phyloP scores from a whole-genome alignment of 1,140 invertebrate genomes.

The Trialeurodes vaporariorum region DNA sequence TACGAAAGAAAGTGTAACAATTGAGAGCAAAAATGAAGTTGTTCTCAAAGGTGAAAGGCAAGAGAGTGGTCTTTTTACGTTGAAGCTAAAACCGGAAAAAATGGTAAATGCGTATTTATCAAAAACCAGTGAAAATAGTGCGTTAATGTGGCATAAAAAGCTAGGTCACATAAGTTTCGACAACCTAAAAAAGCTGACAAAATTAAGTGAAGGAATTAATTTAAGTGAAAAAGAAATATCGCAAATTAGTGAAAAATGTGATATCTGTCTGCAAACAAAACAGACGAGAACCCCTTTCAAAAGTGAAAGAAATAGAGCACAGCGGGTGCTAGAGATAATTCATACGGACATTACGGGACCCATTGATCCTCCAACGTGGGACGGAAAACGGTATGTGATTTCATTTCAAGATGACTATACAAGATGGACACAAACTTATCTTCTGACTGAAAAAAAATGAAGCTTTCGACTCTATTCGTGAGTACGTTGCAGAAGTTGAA shows the following conservation, averaged over 20 bases:
- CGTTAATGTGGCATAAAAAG: neutral
- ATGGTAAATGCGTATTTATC: neutral
- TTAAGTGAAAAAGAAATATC: neutral
- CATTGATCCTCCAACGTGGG: slow-evolving; percentile 26
- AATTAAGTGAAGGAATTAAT: neutral
- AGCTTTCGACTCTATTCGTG: slow-evolving; percentile 29
- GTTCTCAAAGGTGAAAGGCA: neutral
- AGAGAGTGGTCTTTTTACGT: neutral
- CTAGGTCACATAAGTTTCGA: neutral
- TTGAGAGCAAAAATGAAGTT: neutral
- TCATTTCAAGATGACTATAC: slow-evolving; percentile 32
- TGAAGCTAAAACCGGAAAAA: neutral
- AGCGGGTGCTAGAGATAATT: slow-evolving; percentile 26
- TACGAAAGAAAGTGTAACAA: neutral
- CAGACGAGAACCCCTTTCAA: slow-evolving; percentile 20
- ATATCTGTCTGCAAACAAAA: slow-evolving; percentile 5
- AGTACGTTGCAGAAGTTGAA: slow-evolving; percentile 28
- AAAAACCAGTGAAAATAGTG: neutral
- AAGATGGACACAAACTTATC: slow-evolving; percentile 29
- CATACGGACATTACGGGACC: slow-evolving; percentile 29
- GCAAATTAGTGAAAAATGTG: neutral
- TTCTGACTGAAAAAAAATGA: slow-evolving; percentile 35
- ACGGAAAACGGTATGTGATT: slow-evolving; percentile 30
- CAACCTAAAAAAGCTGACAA: neutral
- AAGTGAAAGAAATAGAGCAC: slow-evolving; percentile 18